These are phyloP conservation scores for Oplegnathus fasciatus DNA, from an alignment of 2,113 vertebrate genomes.

Conservation along the genomic window DNA sequence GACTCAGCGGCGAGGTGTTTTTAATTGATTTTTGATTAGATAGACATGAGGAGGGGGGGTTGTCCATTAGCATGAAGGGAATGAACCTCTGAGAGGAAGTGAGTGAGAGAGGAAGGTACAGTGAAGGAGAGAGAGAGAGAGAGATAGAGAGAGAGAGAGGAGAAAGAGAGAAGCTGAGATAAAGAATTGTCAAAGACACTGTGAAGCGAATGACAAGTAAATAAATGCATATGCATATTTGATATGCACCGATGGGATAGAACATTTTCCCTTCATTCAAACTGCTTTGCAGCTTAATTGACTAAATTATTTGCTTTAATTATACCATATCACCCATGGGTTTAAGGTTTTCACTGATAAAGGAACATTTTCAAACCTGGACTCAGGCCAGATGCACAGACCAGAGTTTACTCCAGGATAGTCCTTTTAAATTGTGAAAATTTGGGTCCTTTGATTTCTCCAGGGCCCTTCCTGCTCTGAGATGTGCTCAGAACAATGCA, in stretches of 20 bases:
- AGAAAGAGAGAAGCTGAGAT: constrained; percentile 26
- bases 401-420: background rate
- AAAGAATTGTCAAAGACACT: constrained; percentile 60
- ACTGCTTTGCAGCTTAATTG: constrained; percentile 70
- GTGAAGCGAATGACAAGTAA: constrained; percentile 71
- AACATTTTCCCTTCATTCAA: constrained; percentile 67
- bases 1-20: constrained; percentile 88
- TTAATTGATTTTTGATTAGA: constrained; percentile 91
- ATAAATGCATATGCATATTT: constrained; percentile 70
- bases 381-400: background rate
- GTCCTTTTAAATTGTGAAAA: background rate
- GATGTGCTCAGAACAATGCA: constrained; percentile 7
- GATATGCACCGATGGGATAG: constrained; percentile 64
- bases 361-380: constrained; percentile 35
- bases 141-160: constrained; percentile 36
- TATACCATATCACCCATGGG: constrained; percentile 58
- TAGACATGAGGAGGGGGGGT: constrained; percentile 75
- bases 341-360: constrained; percentile 58
- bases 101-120: constrained; percentile 69
- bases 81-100: constrained; percentile 79
- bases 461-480: background rate
- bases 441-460: background rate
- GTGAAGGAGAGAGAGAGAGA: constrained; percentile 47
- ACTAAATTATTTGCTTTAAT: constrained; percentile 78
- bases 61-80: constrained; percentile 87